Conservation (phyloP, 2,113 vertebrate species). For the Tachycineta bicolor region DNA sequence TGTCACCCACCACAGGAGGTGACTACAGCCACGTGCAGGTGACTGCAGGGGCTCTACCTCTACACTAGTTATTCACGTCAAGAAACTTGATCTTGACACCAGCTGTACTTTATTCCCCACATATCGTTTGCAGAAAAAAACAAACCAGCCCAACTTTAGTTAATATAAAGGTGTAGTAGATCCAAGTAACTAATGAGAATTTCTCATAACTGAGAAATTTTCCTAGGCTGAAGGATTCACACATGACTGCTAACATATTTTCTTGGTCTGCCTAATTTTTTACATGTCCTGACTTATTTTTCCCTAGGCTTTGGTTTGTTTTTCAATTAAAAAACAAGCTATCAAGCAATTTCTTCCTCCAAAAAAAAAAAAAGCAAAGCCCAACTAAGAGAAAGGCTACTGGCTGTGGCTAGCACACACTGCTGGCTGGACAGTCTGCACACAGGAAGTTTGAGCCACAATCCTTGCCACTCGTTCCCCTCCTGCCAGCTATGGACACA, state of each 20-base stretch:
- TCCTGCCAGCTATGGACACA: too few species aligned
- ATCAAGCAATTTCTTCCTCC: background rate
- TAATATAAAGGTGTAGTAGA: background rate
- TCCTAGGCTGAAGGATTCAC: background rate
- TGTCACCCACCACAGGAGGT: background rate
- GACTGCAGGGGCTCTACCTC: background rate
- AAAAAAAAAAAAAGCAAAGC: background rate
- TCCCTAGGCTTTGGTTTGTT: background rate
- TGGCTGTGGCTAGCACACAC: background rate
- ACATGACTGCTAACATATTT: background rate
- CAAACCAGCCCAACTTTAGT: too few species aligned
- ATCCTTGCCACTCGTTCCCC: background rate
- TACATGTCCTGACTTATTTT: background rate
- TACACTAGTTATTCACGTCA: background rate
- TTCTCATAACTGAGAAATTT: background rate
- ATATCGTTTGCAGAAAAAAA: background rate
- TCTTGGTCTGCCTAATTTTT: background rate
- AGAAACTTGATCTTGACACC: background rate
- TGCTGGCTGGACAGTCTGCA: background rate
- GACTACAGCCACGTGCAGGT: background rate
- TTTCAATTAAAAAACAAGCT: background rate
- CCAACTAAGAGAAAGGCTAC: background rate
- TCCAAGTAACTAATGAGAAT: background rate
- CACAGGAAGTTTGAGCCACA: rapidly evolving
- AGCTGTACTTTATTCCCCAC: background rate